Percentiles rank a stretch among this genome's conserved stretches.
Evolutionary conservation across 2,888 invertebrate species (phyloP).

Genomic region (Phalera bucephala): DNA sequence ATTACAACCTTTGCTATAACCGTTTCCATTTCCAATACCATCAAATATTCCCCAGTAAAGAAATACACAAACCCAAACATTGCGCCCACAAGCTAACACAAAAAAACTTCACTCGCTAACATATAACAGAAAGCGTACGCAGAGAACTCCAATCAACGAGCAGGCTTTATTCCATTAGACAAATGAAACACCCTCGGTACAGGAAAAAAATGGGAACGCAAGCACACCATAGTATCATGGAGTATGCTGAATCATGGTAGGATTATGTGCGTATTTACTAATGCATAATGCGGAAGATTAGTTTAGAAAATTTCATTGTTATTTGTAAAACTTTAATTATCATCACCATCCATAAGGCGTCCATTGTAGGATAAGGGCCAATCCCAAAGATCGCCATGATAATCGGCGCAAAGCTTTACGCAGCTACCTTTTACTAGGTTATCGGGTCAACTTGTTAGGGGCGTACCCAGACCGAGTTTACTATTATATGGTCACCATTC

Average conservation of each 20-base stretch:
- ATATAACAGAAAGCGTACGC: constrained; percentile 23
- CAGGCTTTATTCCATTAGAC: constrained; percentile 45
- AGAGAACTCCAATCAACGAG: constrained; percentile 39
- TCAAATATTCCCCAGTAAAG: background rate
- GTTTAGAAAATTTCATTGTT: background rate
- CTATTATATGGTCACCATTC: too few relatives aligned
- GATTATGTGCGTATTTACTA: constrained; percentile 15
- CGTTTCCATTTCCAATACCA: background rate
- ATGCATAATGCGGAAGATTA: background rate
- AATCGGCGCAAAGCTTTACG: too few relatives aligned
- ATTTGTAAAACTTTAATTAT: background rate
- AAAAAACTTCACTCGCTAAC: constrained; percentile 1
- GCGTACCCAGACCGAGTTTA: too few relatives aligned
- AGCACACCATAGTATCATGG: constrained; percentile 21
- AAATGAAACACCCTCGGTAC: constrained; percentile 36
- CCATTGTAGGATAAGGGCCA: background rate
- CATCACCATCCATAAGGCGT: background rate
- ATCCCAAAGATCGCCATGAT: too few relatives aligned
- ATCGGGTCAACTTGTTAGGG: too few relatives aligned
- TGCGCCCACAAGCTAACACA: background rate
- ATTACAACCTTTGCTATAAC: too few relatives aligned
- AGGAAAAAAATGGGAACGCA: constrained; percentile 29
- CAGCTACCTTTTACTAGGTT: too few relatives aligned
- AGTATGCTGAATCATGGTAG: constrained; percentile 5
- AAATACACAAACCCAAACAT: constrained; percentile 1